Base-by-base conservation (phyloP, 2,113 vertebrate species). In the Carassius carassius region DNA sequence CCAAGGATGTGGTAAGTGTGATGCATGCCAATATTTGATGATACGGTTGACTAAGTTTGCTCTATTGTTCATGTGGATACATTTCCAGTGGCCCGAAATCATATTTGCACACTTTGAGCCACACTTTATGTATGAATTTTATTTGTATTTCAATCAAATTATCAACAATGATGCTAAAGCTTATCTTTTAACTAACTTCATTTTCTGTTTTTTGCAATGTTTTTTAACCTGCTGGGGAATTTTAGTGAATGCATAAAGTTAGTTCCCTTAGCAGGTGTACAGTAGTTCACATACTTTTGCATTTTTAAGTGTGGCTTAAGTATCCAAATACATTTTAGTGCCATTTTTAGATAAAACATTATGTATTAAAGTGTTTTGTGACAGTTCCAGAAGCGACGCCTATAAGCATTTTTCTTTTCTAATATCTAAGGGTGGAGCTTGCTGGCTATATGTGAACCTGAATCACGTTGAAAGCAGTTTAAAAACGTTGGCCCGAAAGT, bases 361-460 rank as follows among this genome's bases (percentile, higher is more conserved):
- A 16, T 74, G 41, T 47, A 23, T 73, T 12, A 73, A 0, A 69
- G 77, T 79, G 56, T 35, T 79, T 79, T 63, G 56, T 10, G 21
- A 44, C 8, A 21, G 56, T 62, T 21, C 76, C 54, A 78, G 19
- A 11, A 60, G 19, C 23, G 60, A 7, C 3, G 3, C 62, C 63
- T 49, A 21, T 58, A 49, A 76, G 3, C 9, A 5, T 17, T 78
- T 58, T 75, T 7, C 16, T 73, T 13, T 78, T 51, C 32, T 81
- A 69, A 51, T 82, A 10, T 86, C 78, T 82, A 41, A 87, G 91
- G 82, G 85, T 58, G 88, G 87, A 47, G 82, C 56, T 65, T 92
- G 91, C 78, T 92, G 91, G 91, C 65, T 90, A 32, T 56, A 85
- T 16, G 73, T 91, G 17, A 92, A 92, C 69, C 76, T 90, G 21